A percentile compares a stretch with the other conserved stretches of the same genome.
Conservation (phyloP, 1,140 invertebrate species). For the Diorhabda sublineata region DNA sequence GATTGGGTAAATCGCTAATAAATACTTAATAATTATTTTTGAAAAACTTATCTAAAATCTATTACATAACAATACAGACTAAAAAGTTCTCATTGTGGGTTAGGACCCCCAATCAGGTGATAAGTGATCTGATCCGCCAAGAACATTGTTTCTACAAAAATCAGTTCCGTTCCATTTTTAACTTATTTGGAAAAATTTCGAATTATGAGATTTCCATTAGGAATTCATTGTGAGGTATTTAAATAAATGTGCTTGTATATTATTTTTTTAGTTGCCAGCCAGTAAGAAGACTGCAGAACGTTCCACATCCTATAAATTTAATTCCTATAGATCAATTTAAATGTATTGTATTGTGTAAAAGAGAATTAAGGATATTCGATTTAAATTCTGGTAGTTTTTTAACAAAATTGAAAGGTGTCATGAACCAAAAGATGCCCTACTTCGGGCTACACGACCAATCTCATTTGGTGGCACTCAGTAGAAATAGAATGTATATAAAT, state of each 20-base stretch:
- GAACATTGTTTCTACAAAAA: background rate
- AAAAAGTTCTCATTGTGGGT: too few species aligned
- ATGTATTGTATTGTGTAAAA: constrained; percentile 73
- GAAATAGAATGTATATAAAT: constrained; percentile 88
- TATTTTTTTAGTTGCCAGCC: constrained; percentile 50
- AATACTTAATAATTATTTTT: too few species aligned
- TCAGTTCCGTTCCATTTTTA: background rate
- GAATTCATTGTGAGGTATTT: too few species aligned
- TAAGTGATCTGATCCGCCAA: background rate
- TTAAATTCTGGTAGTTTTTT: constrained; percentile 68
- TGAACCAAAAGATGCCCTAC: constrained; percentile 90
- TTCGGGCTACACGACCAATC: constrained; percentile 76
- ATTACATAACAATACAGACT: too few species aligned
- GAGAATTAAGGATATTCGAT: constrained; percentile 76
- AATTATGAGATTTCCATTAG: background rate
- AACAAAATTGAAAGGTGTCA: constrained; percentile 76
- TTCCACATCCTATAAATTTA: constrained; percentile 65
- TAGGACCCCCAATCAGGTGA: too few species aligned
- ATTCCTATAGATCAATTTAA: constrained; percentile 67
- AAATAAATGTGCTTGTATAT: background rate
- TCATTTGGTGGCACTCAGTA: constrained; percentile 74
- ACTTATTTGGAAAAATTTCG: constrained; percentile 7
- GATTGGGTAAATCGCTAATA: too few species aligned
- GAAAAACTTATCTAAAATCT: too few species aligned
- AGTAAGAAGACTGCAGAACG: constrained; percentile 64